phyloP scores from a whole-genome alignment of 2,888 invertebrate species.

The Cosmia trapezina region DNA sequence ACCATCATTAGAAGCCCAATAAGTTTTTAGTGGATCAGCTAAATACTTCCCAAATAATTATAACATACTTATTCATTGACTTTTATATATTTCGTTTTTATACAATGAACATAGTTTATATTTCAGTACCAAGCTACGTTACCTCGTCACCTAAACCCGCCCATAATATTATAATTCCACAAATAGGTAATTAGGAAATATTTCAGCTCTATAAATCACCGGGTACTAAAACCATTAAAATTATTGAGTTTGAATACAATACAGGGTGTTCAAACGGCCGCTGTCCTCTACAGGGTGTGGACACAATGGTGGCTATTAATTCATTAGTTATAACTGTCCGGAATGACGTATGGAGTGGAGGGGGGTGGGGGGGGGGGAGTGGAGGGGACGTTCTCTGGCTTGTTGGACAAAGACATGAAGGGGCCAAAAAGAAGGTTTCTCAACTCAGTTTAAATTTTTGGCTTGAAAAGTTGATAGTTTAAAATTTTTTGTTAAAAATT shows the following conservation, averaged over 20 bases:
- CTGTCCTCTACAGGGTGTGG: constrained; percentile 42
- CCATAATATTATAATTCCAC: constrained; percentile 29
- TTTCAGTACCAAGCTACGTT: not conserved
- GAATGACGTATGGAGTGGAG: constrained; percentile 35
- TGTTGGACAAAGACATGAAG: not conserved
- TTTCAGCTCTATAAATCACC: constrained; percentile 48
- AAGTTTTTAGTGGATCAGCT: too few relatives aligned
- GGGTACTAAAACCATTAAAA: constrained; percentile 53
- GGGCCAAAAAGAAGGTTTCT: not conserved
- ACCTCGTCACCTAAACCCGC: constrained; percentile 1
- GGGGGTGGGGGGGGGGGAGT: too few relatives aligned
- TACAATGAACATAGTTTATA: not conserved
- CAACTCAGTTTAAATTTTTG: not conserved
- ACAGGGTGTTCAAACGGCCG: constrained; percentile 42
- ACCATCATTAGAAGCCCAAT: too few relatives aligned
- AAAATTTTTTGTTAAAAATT: not conserved
- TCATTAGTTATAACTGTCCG: constrained; percentile 47
- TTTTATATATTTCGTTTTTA: too few relatives aligned
- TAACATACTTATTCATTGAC: too few relatives aligned
- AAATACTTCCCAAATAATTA: too few relatives aligned
- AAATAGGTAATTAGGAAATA: constrained; percentile 52
- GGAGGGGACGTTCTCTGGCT: not conserved
- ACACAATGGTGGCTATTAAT: constrained; percentile 55
- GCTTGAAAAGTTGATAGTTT: not conserved
- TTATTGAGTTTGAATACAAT: constrained; percentile 57